These are phyloP conservation scores for Drosophila chauvacae DNA, from an alignment of 1,140 invertebrate genomes.

Conservation along the genomic window DNA sequence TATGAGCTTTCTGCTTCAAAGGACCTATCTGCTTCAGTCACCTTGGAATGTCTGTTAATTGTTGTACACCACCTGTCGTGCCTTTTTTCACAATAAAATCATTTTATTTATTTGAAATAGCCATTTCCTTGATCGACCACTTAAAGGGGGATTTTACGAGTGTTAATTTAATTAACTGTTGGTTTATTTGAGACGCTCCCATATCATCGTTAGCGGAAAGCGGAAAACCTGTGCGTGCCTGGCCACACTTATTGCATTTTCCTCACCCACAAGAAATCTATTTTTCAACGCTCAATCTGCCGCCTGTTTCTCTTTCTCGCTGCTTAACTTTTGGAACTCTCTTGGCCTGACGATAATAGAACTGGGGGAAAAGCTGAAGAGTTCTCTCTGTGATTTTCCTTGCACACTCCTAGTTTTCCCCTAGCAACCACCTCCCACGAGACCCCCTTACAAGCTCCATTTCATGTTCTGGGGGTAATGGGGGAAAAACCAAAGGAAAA, in stretches of 20 bases:
- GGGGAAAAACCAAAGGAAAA: constrained; percentile 17
- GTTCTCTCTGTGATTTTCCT: constrained; percentile 34
- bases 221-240: constrained; percentile 41
- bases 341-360: constrained; percentile 55
- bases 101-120: constrained; percentile 20
- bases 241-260: constrained; percentile 42
- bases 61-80: constrained; percentile 22
- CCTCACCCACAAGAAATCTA: constrained; percentile 20
- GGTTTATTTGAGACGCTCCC: constrained; percentile 6
- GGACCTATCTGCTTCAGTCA: constrained; percentile 19
- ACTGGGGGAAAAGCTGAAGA: constrained; percentile 12
- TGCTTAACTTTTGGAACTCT: constrained; percentile 52
- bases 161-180: constrained; percentile 16
- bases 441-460: constrained; percentile 9
- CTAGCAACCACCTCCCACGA: constrained; percentile 1
- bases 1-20: constrained; percentile 13
- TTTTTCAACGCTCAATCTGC: constrained; percentile 20
- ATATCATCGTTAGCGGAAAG: neutral
- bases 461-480: neutral
- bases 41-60: constrained; percentile 24
- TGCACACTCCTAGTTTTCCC: constrained; percentile 13
- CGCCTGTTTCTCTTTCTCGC: constrained; percentile 36
- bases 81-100: constrained; percentile 28
- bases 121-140: constrained; percentile 15
- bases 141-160: neutral